Base-by-base conservation (phyloP, 2,797 vertebrate genomes). In the Pseudochirops corinnae region DNA sequence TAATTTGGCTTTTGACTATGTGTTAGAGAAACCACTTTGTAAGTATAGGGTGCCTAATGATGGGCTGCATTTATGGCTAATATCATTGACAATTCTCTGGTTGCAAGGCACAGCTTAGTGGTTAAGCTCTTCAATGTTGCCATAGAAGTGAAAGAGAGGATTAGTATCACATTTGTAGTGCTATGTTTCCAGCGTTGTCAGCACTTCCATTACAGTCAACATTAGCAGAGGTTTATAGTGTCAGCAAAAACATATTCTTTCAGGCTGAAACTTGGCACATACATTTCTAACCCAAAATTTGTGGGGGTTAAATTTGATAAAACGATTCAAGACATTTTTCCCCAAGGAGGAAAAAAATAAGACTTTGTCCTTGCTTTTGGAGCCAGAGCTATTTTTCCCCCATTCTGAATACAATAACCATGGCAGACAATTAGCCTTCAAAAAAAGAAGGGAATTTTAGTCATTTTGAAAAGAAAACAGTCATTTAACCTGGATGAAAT, bases 201-300 rank as follows among this genome's bases (percentile, higher is more conserved):
- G 90, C 90, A 91, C 90, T 91, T 91, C 52, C 55, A 91, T 91
- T 91, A 55, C 33, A 55, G 55, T 46, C 90, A 53, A n/a, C 28
- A 91, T 91, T 91, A 53, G 29, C 52, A 55, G 29, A 91, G 55
- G 52, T 91, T 91, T n/a, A 91, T 29, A 90, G 12, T 55, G 90
- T 91, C 90, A 91, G 90, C 90, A 91, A 91, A 91, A 91, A 55
- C 21, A 91, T 33, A 52, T 55, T 91, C 31, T 91, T 91, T 91
- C 33, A 91, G 13, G 7, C 29, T 55, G 55, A 91, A 91, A 91
- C 52, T 91, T 91, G 90, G 90, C 53, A n/a, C 90, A 33, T 55
- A 33, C 52, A 55, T 55, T 91, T 91, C 90, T 91, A 91, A 91
- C 50, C 55, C 28, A 31, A 55, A 55, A 33, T 29, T 52, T 91